A percentile compares a stretch with the other conserved stretches of the same genome.
Evolutionary conservation across 2,113 vertebrate genomes (phyloP).

Genomic region (Neoarius graeffei): DNA sequence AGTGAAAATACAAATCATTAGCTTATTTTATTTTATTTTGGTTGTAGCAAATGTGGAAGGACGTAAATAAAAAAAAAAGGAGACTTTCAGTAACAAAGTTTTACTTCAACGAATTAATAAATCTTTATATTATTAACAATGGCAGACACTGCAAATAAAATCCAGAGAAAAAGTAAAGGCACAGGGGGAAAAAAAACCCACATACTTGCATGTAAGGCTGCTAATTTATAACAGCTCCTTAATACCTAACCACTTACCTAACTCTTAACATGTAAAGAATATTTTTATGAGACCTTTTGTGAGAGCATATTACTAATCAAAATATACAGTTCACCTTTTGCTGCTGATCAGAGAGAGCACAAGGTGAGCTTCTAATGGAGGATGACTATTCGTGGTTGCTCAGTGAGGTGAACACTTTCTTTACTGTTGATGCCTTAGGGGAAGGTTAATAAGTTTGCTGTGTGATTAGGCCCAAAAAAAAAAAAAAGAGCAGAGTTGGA

Average conservation of each 20-base stretch:
- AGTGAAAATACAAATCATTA: not conserved
- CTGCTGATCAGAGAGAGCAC: not conserved
- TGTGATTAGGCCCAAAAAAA: constrained; percentile 33
- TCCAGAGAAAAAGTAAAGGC: not conserved
- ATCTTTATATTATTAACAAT: constrained; percentile 18
- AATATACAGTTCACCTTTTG: not conserved
- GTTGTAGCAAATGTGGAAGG: not conserved
- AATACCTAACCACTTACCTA: constrained; percentile 3
- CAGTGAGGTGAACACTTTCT: constrained; percentile 26
- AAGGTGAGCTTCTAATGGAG: not conserved
- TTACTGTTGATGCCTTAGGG: constrained; percentile 27
- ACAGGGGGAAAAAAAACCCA: not conserved
- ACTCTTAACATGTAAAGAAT: not conserved
- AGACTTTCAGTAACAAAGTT: not conserved
- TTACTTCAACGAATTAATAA: constrained; percentile 15
- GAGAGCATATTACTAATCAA: constrained; percentile 16
- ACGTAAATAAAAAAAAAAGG: not conserved
- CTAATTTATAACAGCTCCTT: not conserved
- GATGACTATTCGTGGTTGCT: constrained; percentile 7
- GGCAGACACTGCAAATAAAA: constrained; percentile 38
- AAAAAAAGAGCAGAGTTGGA: constrained; percentile 37
- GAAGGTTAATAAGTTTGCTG: constrained; percentile 48
- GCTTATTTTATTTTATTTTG: constrained; percentile 4
- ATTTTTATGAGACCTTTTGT: not conserved
- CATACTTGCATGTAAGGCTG: not conserved